Conservation (phyloP, 2,113 vertebrate genomes). For the Cephalopholis sonnerati region DNA sequence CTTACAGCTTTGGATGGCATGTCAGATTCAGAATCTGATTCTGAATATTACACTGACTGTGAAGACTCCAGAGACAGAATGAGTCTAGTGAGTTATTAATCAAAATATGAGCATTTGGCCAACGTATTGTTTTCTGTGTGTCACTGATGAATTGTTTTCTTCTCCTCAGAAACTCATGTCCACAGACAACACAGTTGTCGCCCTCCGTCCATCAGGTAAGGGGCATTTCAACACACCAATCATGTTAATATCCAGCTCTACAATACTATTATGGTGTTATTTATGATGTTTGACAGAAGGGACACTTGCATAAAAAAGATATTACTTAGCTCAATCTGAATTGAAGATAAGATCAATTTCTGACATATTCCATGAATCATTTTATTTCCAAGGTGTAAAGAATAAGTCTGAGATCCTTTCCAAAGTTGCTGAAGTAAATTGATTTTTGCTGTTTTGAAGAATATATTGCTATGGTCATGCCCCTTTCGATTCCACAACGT, state of each 20-base stretch:
- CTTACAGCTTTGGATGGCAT: constrained; percentile 61
- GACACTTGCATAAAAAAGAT: not conserved
- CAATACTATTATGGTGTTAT: not conserved
- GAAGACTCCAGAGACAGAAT: fast-evolving
- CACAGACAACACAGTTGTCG: not conserved
- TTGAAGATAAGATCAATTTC: not conserved
- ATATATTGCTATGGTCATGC: no score
- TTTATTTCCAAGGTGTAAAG: no score
- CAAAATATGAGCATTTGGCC: not conserved
- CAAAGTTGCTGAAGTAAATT: no score
- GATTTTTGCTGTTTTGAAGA: no score
- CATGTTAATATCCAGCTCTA: not conserved
- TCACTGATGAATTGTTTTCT: not conserved
- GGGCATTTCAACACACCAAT: not conserved
- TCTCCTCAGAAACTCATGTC: not conserved
- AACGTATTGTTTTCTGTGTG: not conserved
- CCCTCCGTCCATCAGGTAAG: constrained; percentile 49
- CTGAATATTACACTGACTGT: not conserved
- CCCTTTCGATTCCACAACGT: no score
- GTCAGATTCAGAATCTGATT: constrained; percentile 64
- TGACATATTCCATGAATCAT: not conserved
- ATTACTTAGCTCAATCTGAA: not conserved
- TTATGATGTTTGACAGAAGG: not conserved
- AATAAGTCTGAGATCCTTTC: no score
- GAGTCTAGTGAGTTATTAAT: constrained; percentile 46